Percentiles rank a stretch among this genome's conserved stretches.
These are phyloP conservation scores for Aphodius granarius DNA, from an alignment of 2,888 invertebrate genomes.

Conservation along the genomic window DNA sequence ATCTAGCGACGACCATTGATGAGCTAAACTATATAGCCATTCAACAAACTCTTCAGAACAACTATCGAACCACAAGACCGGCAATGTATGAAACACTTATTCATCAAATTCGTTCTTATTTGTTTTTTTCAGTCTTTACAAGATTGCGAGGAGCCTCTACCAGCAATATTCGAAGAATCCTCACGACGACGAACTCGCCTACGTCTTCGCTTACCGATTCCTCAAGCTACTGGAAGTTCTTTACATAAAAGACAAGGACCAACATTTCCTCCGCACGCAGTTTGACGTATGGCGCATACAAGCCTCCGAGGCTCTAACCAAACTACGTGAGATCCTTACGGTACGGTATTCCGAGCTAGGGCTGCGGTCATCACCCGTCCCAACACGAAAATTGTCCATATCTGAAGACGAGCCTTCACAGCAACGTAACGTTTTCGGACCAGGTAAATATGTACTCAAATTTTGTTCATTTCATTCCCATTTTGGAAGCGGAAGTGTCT, in stretches of 20 bases:
- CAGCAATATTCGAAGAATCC: not conserved
- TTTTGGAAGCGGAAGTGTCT: too few species aligned
- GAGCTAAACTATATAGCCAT: not conserved
- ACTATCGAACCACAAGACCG: not conserved
- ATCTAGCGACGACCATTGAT: not conserved
- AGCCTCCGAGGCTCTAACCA: not conserved
- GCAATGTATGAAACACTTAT: not conserved
- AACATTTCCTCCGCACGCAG: constrained; percentile 6
- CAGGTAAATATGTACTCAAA: too few species aligned
- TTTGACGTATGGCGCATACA: constrained; percentile 10
- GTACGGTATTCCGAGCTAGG: constrained; percentile 9
- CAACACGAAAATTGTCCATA: not conserved
- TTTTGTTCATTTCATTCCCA: too few species aligned
- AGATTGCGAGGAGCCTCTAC: constrained; percentile 18
- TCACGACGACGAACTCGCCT: constrained; percentile 21
- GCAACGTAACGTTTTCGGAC: constrained; percentile 16
- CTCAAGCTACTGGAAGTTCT: constrained; percentile 13
- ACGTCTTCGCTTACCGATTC: constrained; percentile 14
- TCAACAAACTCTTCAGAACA: not conserved
- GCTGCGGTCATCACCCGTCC: constrained; percentile 5
- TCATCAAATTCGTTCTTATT: not conserved
- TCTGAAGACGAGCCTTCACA: not conserved
- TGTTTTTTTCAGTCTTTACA: constrained; percentile 14
- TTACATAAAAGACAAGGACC: constrained; percentile 13
- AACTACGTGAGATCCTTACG: not conserved